phyloP scores from a whole-genome alignment of 2,888 invertebrate species.

The Endotricha flammealis region DNA sequence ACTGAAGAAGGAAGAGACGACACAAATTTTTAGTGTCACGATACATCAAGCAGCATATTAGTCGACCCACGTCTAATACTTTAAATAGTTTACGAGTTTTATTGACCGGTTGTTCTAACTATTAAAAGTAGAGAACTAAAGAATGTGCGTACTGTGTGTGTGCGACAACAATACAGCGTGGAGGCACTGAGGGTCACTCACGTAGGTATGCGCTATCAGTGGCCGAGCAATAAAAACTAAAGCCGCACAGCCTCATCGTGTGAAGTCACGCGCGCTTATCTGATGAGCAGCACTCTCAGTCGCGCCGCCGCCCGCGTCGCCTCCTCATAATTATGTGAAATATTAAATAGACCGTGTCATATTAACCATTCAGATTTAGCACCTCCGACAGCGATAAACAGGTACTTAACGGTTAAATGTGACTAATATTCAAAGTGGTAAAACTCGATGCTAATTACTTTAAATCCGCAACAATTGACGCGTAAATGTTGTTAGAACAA shows the following conservation, averaged over 20 bases:
- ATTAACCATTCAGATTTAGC: constrained; percentile 11
- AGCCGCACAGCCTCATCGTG: constrained; percentile 29
- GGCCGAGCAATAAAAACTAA: constrained; percentile 30
- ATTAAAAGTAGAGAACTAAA: constrained; percentile 11
- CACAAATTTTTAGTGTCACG: constrained; percentile 42
- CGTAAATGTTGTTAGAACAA: constrained; percentile 25
- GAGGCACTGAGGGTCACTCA: constrained; percentile 19
- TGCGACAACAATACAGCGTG: background rate
- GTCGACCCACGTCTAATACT: constrained; percentile 26
- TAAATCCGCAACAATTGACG: constrained; percentile 40
- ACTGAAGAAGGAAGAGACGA: constrained; percentile 49
- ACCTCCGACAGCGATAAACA: constrained; percentile 14
- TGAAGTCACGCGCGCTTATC: constrained; percentile 45
- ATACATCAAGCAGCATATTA: constrained; percentile 35
- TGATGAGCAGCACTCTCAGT: constrained; percentile 32
- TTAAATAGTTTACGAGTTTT: constrained; percentile 22
- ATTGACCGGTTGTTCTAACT: constrained; percentile 19
- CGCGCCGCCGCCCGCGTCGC: constrained; percentile 16
- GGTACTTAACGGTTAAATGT: constrained; percentile 20
- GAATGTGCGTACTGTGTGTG: constrained; percentile 5
- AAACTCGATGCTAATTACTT: constrained; percentile 31
- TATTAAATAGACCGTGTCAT: constrained; percentile 17
- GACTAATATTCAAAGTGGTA: constrained; percentile 28
- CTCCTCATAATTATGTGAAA: constrained; percentile 15
- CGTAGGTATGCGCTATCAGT: constrained; percentile 21